phyloP scores from a whole-genome alignment of 2,113 vertebrate species.

The Dendropsophus ebraccatus region DNA sequence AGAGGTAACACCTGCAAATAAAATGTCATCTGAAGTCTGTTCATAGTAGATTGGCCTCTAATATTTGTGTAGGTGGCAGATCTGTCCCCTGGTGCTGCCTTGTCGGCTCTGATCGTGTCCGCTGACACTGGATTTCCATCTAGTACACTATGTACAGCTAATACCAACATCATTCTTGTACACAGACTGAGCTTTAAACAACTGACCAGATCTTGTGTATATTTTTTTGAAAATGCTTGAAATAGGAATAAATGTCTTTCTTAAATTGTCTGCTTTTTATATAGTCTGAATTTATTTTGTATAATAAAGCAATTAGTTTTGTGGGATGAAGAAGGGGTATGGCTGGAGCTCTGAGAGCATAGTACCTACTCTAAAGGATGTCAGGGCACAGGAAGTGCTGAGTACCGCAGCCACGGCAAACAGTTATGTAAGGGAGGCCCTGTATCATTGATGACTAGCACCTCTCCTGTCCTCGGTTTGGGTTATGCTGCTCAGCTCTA shows the following conservation, averaged over 20 bases:
- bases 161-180: not conserved
- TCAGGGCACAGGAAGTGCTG: no score
- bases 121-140: not conserved
- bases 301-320: no score
- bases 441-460: no score
- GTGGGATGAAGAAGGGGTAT: no score
- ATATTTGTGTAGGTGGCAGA: not conserved
- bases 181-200: not conserved
- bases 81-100: not conserved
- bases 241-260: not conserved
- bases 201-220: constrained; percentile 6
- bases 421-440: no score
- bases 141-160: not conserved
- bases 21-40: not conserved
- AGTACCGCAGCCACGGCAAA: no score
- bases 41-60: not conserved
- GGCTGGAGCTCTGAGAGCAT: no score
- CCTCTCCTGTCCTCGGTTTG: no score
- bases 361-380: no score
- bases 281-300: not conserved
- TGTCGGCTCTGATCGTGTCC: not conserved
- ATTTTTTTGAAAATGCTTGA: constrained; percentile 18
- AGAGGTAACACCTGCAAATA: no score
- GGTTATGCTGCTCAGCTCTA: no score
- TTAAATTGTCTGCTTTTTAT: not conserved